These are phyloP conservation scores for Acrobasis suavella DNA, from an alignment of 2,888 invertebrate species.

Conservation along the genomic window DNA sequence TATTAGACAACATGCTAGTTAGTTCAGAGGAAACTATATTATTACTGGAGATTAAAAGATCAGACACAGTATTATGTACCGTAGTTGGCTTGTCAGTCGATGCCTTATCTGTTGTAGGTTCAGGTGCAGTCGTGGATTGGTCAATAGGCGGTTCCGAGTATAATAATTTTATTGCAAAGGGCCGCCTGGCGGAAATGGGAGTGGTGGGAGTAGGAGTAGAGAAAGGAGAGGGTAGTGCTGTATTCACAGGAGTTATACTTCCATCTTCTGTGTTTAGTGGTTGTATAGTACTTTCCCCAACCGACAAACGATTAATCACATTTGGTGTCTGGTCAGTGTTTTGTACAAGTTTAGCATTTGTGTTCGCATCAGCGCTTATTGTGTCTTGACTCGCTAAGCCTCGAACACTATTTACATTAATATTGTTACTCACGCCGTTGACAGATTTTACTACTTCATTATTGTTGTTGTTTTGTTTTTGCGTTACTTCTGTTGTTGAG, in stretches of 20 bases:
- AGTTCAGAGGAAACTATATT: conserved; percentile 76
- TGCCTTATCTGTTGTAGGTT: conserved; percentile 60
- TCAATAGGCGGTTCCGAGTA: conserved; percentile 72
- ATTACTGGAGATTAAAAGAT: conserved; percentile 74
- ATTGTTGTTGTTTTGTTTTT: conserved; percentile 57
- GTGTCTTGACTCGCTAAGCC: conserved; percentile 61
- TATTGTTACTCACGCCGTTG: conserved; percentile 79
- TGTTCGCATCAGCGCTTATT: conserved; percentile 61
- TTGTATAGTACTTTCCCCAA: conserved; percentile 67
- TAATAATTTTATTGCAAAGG: conserved; percentile 76
- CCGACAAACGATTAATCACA: conserved; percentile 76
- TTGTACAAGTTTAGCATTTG: conserved; percentile 77
- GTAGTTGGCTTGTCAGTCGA: conserved; percentile 72
- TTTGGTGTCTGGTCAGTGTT: conserved; percentile 69
- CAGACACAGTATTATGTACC: conserved; percentile 79
- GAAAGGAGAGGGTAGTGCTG: conserved; percentile 42
- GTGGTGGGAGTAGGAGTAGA: conserved; percentile 61
- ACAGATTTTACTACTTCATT: conserved; percentile 67
- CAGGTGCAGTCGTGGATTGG: conserved; percentile 65
- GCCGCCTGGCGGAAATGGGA: conserved; percentile 72
- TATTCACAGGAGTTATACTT: conserved; percentile 58
- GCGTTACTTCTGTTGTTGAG: conserved; percentile 68
- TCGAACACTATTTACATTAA: conserved; percentile 75
- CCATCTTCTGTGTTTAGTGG: conserved; percentile 61
- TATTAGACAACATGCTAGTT: conserved; percentile 80